Evolutionary conservation across 2,888 invertebrate species (phyloP), one percentile per base, ranked within the genome.

Genomic region (Pocota personata): DNA sequence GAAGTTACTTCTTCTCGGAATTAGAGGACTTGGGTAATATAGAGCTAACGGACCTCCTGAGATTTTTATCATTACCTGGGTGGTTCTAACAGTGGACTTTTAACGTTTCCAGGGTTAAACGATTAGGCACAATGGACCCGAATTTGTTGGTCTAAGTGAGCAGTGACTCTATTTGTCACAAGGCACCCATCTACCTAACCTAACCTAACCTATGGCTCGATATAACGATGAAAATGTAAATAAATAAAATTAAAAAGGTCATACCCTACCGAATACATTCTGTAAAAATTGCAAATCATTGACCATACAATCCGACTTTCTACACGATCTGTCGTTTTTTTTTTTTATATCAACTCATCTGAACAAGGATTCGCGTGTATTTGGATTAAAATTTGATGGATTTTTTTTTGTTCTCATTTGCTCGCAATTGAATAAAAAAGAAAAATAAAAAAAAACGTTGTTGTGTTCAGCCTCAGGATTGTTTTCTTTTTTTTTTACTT

Each of bases 241-340:
- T 50, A 21, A 50, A 24, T 50, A 21, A 21, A 12, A 24, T 5
- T 1, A 50, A 50, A 48, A 19, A n/a, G 12, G 8, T 2, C 6
- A 8, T 19, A 10, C 10, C n/a, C n/a, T n/a, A 48, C 21, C 30
- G 19, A 12, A 64, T 16, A 32, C 14, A 48, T 46, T 48, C 64
- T 24, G 64, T 64, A n/a, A 48, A 46, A 46, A 48, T 46, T 32
- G 48, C 64, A 62, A 43, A 62, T 27, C 30, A 30, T n/a, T 16
- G 62, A 46, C 62, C 62, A 30, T 30, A 62, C 46, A 46, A 46
- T 46, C 62, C 62, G 27, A 62, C 46, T 46, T 62, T 30, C 62
- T 62, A 62, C 62, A 16, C 10, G 46, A 46, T 46, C 30, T 40
- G 14, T 30, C 30, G 16, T 30, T 62, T 43, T 46, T 46, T 1